A percentile compares a stretch with the other conserved stretches of the same genome.
Evolutionary conservation across 2,797 vertebrate species (phyloP).

Genomic region (Malacoraja senta): DNA sequence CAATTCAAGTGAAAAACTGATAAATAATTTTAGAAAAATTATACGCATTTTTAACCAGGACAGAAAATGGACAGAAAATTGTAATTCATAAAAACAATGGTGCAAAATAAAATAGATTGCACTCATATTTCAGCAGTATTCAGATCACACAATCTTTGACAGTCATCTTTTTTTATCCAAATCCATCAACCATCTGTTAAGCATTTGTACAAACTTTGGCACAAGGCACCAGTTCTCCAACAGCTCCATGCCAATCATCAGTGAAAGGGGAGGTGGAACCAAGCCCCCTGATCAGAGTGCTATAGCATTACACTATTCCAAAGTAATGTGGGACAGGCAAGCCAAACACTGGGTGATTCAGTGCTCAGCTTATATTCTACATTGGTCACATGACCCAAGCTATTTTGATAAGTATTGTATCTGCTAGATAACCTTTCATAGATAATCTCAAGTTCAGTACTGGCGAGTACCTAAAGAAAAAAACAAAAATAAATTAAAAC

Average conservation of each 20-base stretch:
- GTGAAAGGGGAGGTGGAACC: conserved; percentile 25
- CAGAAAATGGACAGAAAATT: neutral
- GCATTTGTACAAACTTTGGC: conserved; percentile 28
- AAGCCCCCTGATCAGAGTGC: conserved; percentile 19
- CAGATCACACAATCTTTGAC: neutral
- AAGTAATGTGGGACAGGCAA: neutral
- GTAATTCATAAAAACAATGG: neutral
- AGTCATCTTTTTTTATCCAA: conserved; percentile 29
- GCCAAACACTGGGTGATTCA: conserved; percentile 34
- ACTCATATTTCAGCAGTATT: neutral
- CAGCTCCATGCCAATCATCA: conserved; percentile 26
- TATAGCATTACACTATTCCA: conserved; percentile 35
- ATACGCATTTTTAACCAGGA: neutral
- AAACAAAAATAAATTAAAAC: neutral
- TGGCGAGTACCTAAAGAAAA: neutral
- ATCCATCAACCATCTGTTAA: conserved; percentile 37
- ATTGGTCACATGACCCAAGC: conserved; percentile 20
- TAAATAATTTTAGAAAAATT: neutral
- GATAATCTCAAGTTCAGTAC: neutral
- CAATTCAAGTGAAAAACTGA: neutral
- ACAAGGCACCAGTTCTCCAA: neutral
- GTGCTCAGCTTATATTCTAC: conserved; percentile 32
- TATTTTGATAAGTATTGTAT: conserved; percentile 1
- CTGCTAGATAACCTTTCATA: neutral
- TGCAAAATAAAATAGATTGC: neutral